Percentiles rank a stretch among this genome's conserved stretches.
Evolutionary conservation across 2,888 invertebrate genomes (phyloP).

Genomic region (Meandrusa payeni): DNA sequence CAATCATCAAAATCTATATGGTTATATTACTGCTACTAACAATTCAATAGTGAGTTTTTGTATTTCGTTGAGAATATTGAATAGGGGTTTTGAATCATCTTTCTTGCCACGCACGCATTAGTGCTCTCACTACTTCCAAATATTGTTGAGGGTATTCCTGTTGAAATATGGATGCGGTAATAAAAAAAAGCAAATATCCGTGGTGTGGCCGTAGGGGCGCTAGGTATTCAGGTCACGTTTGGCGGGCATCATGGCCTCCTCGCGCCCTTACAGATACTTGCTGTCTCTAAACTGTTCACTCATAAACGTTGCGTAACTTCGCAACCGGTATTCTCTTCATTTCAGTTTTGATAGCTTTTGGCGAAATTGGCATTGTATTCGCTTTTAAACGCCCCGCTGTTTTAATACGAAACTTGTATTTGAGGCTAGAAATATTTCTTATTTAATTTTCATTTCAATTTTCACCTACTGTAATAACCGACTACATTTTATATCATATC

Average conservation of each 20-base stretch:
- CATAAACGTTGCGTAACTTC: constrained; percentile 44
- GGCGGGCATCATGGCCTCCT: constrained; percentile 43
- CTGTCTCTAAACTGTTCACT: constrained; percentile 45
- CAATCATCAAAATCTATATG: no score
- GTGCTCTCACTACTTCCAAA: constrained; percentile 63
- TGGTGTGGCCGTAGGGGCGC: constrained; percentile 49
- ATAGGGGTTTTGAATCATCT: constrained; percentile 51
- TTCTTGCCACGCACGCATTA: constrained; percentile 70
- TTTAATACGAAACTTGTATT: no score
- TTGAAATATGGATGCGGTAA: constrained; percentile 74
- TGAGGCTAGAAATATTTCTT: no score
- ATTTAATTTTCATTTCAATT: no score
- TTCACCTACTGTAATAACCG: no score
- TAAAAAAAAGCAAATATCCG: constrained; percentile 71
- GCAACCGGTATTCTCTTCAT: constrained; percentile 42
- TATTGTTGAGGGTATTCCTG: constrained; percentile 66
- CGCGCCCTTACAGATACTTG: constrained; percentile 44
- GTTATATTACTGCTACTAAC: constrained; percentile 36
- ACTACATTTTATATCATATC: no score
- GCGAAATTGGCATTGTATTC: constrained; percentile 31
- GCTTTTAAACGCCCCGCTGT: no score
- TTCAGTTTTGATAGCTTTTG: constrained; percentile 32
- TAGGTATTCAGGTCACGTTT: constrained; percentile 62
- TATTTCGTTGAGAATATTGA: constrained; percentile 50
- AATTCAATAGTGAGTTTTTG: constrained; percentile 48